Percentiles rank a stretch among this genome's conserved stretches.
These are phyloP conservation scores for Lycaon pictus DNA, from an alignment of 2,113 vertebrate genomes.

Conservation along the genomic window DNA sequence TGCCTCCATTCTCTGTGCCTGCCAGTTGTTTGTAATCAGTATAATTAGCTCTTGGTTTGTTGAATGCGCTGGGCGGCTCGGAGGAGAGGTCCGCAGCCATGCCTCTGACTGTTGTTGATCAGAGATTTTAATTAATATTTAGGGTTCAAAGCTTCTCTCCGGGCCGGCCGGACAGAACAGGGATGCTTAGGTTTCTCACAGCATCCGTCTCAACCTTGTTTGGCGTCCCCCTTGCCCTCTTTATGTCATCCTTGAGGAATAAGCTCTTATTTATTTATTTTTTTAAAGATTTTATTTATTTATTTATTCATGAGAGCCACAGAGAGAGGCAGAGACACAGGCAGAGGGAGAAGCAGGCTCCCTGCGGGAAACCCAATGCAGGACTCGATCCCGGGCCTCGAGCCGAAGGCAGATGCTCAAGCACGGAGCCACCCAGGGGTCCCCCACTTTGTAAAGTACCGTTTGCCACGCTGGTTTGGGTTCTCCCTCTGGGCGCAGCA, in stretches of 20 bases:
- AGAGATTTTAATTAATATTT: constrained; percentile 82
- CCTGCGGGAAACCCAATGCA: too few relatives aligned
- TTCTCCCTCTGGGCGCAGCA: background rate
- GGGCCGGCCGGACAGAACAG: constrained; percentile 51
- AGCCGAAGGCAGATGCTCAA: too few relatives aligned
- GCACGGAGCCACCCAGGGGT: too few relatives aligned
- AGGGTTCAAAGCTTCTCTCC: constrained; percentile 78
- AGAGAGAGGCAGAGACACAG: too few relatives aligned
- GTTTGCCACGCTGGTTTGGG: background rate
- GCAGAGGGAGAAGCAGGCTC: too few relatives aligned
- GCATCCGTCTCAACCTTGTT: constrained; percentile 16
- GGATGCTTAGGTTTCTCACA: constrained; percentile 45
- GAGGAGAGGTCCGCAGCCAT: constrained; percentile 56
- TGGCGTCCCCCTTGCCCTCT: background rate
- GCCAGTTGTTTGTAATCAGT: constrained; percentile 80
- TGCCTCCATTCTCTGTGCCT: constrained; percentile 52
- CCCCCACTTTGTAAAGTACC: constrained; percentile 27
- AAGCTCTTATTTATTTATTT: background rate
- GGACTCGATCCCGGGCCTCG: too few relatives aligned
- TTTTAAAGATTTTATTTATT: too few relatives aligned
- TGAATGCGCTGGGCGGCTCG: constrained; percentile 75
- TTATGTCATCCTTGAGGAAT: constrained; percentile 15
- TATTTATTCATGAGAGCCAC: too few relatives aligned
- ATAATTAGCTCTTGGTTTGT: constrained; percentile 83
- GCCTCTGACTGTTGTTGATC: constrained; percentile 64